Base-by-base conservation (phyloP, 2,797 vertebrate species). In the Florisuga fusca region DNA sequence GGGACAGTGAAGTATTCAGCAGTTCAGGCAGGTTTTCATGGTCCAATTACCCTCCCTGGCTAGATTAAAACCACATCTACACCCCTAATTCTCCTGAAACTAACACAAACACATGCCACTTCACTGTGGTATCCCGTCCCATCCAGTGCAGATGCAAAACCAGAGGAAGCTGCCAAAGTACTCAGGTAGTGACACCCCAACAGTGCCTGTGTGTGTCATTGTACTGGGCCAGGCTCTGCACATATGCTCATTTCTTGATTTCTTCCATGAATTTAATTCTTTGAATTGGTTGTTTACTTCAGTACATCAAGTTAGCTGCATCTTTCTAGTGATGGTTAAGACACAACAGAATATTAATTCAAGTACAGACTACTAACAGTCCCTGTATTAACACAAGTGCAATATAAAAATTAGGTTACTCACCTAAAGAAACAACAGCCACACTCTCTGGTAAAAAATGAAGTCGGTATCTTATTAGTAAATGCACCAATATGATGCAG, bases 401-500 rank as follows among this genome's bases (percentile, higher is more conserved):
- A 61, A 5, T 3, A 41, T 1, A 29, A 64, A 76, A 46, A 36
- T 10, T 31, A 31, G 15, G 21, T 50, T 73, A 98, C 99, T 99
- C 97, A 99, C 99, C 99, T 75, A 99, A 98, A 33, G 99, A 99
- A 80, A 99, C 99, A 23, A 99, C 99, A 55, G 99, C 99, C 95
- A 99, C 99, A 5, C 99, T 99, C 97, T 99, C 99, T 50, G 99
- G 99, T 91, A 99, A 97, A 96, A 99, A 99, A 98, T 99, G 98
- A 57, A 99, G 98, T 93, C 99, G 98, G 96, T 99, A 99, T 96
- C 98, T 99, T 97, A 99, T 99, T 92, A 99, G 98, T 97, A 99
- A 98, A 97, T 99, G 99, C 98, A 99, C 99, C 99, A 99, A 98
- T 98, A 99, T 98, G 98, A 99, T 99, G 98, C 99, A 99, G 96